A percentile compares a stretch with the other conserved stretches of the same genome.
Conservation (phyloP, 2,797 vertebrate genomes). For the Lutjanus argentimaculatus region DNA sequence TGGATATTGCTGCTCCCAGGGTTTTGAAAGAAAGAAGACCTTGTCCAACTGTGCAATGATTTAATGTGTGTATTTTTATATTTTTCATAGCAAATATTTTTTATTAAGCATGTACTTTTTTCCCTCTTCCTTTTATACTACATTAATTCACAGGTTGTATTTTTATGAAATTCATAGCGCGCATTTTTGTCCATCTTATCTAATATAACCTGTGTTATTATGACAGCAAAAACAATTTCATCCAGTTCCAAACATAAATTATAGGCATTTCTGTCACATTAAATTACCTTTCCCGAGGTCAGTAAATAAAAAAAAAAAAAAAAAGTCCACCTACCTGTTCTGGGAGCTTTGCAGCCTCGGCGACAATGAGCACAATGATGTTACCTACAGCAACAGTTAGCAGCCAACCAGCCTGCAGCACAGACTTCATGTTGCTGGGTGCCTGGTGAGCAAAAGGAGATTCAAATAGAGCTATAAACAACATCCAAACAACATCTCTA, state of each 20-base stretch:
- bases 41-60: no score
- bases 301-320: not conserved
- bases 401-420: constrained; percentile 97
- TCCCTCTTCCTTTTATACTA: no score
- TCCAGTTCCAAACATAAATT: not conserved
- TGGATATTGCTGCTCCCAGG: not conserved
- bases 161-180: no score
- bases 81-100: no score
- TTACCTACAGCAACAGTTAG: constrained; percentile 94
- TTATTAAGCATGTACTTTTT: no score
- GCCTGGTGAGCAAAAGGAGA: constrained; percentile 83
- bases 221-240: not conserved
- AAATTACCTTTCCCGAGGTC: not conserved
- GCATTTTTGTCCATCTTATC: no score
- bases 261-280: not conserved
- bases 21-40: no score
- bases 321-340: constrained; percentile 86
- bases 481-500: no score
- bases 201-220: no score
- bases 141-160: no score
- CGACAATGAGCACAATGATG: constrained; percentile 95
- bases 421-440: constrained; percentile 97
- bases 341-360: constrained; percentile 85
- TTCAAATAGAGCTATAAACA: not conserved
- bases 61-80: no score